A percentile compares a stretch with the other conserved stretches of the same genome.
phyloP scores from a whole-genome alignment of 2,888 invertebrate species.

The Hylaea fasciaria region DNA sequence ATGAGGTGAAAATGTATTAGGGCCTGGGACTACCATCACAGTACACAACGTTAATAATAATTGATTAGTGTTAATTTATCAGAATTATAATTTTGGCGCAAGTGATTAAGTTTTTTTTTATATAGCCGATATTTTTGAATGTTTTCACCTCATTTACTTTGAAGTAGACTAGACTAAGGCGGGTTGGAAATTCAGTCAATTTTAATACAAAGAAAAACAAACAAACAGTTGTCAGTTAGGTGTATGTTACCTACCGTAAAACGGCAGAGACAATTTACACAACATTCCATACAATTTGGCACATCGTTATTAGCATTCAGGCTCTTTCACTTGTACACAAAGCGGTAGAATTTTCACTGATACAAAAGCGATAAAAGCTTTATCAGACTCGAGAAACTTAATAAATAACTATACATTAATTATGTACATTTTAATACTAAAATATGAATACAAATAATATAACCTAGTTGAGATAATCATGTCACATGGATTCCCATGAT shows the following conservation, averaged over 20 bases:
- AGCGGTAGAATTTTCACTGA: conserved; percentile 35
- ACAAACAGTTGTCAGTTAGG: neutral
- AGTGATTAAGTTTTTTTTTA: no score
- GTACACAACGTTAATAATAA: no score
- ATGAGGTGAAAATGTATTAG: conserved; percentile 4
- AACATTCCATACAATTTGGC: conserved; percentile 56
- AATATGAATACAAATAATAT: conserved; percentile 16
- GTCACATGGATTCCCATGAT: neutral
- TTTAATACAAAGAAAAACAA: conserved; percentile 33
- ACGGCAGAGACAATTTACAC: conserved; percentile 21
- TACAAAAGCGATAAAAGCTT: conserved; percentile 35
- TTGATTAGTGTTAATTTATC: no score
- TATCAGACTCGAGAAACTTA: conserved; percentile 57
- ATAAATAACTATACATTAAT: conserved; percentile 65
- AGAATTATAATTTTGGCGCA: no score
- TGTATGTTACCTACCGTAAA: neutral
- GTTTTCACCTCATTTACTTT: conserved; percentile 32
- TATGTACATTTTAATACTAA: conserved; percentile 48
- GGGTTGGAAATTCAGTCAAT: conserved; percentile 53
- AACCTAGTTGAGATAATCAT: neutral
- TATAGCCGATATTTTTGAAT: neutral
- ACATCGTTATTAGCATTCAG: conserved; percentile 39
- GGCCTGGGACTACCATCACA: no score
- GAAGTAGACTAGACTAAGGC: conserved; percentile 56
- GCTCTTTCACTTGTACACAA: conserved; percentile 25